Conservation (phyloP, 2,113 vertebrate genomes). For the Lophura nycthemera region DNA sequence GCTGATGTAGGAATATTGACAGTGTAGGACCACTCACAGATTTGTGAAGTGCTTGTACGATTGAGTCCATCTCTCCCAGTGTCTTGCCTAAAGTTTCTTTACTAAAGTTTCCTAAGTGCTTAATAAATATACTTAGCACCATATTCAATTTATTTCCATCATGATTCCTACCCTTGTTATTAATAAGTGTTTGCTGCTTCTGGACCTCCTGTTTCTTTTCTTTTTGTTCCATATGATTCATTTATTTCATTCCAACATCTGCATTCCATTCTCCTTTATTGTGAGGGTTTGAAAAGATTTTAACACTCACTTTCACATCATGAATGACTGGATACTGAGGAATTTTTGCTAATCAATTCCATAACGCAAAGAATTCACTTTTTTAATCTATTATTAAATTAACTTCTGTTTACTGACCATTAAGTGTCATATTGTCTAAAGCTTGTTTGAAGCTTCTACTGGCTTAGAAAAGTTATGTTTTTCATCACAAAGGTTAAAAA, state of each 20-base stretch:
- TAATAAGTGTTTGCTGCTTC: background rate
- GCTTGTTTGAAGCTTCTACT: background rate
- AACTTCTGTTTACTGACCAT: background rate
- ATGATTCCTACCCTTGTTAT: background rate
- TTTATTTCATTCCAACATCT: background rate
- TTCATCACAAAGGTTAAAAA: background rate
- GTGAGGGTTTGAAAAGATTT: background rate
- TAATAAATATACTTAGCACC: background rate
- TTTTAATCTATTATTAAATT: background rate
- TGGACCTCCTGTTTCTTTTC: background rate
- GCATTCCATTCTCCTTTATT: background rate
- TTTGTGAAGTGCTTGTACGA: background rate
- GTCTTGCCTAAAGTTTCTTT: background rate
- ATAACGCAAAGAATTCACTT: background rate
- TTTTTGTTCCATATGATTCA: background rate
- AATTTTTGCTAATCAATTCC: background rate
- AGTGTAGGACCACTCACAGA: background rate
- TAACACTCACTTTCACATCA: background rate
- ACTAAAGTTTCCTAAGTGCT: background rate
- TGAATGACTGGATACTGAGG: background rate
- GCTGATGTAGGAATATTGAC: background rate
- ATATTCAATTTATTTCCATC: background rate
- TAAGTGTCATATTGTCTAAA: background rate
- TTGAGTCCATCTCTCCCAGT: background rate
- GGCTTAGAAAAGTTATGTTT: background rate